phyloP scores from a whole-genome alignment of 2,113 vertebrate species.

The Ailurus styani region DNA sequence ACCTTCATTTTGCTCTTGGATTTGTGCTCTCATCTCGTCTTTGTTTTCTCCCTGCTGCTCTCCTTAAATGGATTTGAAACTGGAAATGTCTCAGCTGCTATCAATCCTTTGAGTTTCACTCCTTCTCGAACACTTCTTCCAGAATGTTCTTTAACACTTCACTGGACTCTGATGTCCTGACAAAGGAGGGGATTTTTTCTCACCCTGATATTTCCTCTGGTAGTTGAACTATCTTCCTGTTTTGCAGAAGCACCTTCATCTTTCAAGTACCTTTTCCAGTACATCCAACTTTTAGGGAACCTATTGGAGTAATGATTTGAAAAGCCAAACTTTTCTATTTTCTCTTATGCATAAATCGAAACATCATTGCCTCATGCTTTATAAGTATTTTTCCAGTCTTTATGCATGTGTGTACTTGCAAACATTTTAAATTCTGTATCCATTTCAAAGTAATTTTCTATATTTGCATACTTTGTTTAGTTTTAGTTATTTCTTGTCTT shows the following conservation, averaged over 20 bases:
- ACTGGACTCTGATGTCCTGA: not conserved
- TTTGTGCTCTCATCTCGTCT: not conserved
- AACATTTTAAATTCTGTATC: not conserved
- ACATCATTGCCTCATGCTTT: accelerated
- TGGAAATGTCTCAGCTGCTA: not conserved
- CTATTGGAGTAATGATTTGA: not conserved
- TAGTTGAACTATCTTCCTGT: not conserved
- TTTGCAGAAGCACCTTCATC: not conserved
- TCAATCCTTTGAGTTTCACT: not conserved
- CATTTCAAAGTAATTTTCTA: not conserved
- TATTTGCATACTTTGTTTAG: not conserved
- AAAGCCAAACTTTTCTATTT: not conserved
- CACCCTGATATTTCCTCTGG: not conserved
- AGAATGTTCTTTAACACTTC: not conserved
- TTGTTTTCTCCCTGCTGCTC: not conserved
- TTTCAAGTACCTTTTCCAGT: not conserved
- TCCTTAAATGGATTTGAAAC: not conserved
- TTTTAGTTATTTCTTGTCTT: not conserved
- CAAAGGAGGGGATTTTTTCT: not conserved
- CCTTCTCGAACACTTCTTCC: not conserved
- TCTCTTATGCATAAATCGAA: not conserved
- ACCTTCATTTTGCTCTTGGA: not conserved
- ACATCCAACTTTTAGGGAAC: not conserved
- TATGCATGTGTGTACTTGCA: no score
- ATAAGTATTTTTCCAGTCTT: not conserved